Base-by-base conservation (phyloP, 2,888 invertebrate species). In the Camponotus fellah region DNA sequence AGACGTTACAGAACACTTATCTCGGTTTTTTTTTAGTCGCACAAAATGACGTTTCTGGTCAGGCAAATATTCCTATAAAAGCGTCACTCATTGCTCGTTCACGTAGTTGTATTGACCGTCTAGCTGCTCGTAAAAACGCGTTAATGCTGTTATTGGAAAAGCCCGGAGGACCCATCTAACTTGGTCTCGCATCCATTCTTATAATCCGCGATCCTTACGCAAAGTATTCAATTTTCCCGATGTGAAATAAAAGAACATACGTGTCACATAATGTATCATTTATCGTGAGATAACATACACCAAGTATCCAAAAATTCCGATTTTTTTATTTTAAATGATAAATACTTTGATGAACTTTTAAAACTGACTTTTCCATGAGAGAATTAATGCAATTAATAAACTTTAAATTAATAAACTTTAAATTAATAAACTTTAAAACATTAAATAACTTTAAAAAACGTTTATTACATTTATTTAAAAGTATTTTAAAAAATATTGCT, bases 81-180 rank as follows among this genome's bases (percentile, higher is more conserved):
- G 17, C 72, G n/a, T 43, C 46, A 71, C 34, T 46, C 60, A 62
- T 60, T 40, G 21, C 46, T 32, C 72, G 72, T 46, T 60, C 72
- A 37, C 71, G 21, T 79, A 12, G 43, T 58, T 21, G 43, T 72
- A 72, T 79, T 79, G 79, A 72, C 37, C 46, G 26, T 62, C 26
- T 0, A 80, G 26, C n/a, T 17, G 79, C 72, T 80, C 79, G 60
- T 80, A 80, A 80, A 80, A 72, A 9, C 46, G 60, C 60, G 72
- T 17, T 72, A 60, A 79, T 46, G 37, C 60, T 12, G 26, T 80
- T 80, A 80, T 79, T 62, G 72, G 34, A 34, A 8, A 34, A 49
- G 34, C 26, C 8, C 14, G 12, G 34, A 71, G 79, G 71, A 43
- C 21, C 14, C 8, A 5, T 72, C 21, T 72, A 60, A 4, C 49